Base-by-base conservation (phyloP, 2,888 invertebrate genomes). In the Lochmaea capreae region DNA sequence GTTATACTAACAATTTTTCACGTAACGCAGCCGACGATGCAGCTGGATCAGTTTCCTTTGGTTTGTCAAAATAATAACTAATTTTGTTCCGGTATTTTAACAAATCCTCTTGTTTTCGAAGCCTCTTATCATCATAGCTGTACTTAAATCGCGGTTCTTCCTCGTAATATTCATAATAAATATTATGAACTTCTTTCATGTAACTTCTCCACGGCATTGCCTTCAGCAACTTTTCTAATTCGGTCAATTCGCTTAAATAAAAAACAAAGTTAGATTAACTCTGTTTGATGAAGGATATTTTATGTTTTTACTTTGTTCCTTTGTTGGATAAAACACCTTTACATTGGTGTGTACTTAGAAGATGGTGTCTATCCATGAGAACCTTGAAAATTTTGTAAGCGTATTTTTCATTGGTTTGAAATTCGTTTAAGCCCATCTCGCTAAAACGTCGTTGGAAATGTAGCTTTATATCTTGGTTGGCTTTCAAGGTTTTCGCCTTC, bases 351-450 rank as follows among this genome's bases (percentile, higher is more conserved):
- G 87, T 87, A 43, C 87, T 79, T 12, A 87, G 59, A 42, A 86
- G 77, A 79, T 88, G 87, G 78, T 87, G 88, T 26, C 86, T 79
- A 72, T 87, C 86, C 72, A 86, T 87, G 8, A 87, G 74, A 33
- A 83, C 81, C 71, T 80, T 79, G 43, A 85, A 65, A 26, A 87
- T 84, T 81, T 82, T 83, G 65, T 82, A 74, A 66, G 82, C 80
- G 33, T 80, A 78, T 58, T 73, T 61, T 66, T 68, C 39, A n/a
- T 71, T 62, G 14, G 39, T 49, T 4, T 52, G 14, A 9, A 65
- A 58, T 22, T 65, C 33, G 39, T 26, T 4, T 33, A 42, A 26
- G 1, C 58, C 73, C 11, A 65, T 72, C 46, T 63, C 67, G 62
- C 72, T 77, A 68, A 33, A 63, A n/a, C 58, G 72, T 18, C 61